Base-by-base conservation (phyloP, 2,888 invertebrate species). In the Meandrusa payeni region DNA sequence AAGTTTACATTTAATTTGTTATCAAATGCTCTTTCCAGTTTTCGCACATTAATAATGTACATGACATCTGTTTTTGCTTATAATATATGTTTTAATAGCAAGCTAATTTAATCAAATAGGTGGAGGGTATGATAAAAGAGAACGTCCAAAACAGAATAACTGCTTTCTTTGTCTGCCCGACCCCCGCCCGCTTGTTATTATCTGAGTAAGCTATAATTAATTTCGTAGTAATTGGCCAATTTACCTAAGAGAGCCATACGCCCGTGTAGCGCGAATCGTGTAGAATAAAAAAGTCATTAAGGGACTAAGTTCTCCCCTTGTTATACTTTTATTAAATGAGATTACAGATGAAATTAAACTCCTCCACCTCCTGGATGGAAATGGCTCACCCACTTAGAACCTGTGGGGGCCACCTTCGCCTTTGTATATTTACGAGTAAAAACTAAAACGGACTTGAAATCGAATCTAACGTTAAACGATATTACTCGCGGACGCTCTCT, bases 161-260 rank as follows among this genome's bases (percentile, higher is more conserved):
- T 17, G 27, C 20, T 34, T 34, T 20, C 41, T 15, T 11, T 26
- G 11, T 19, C 23, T 15, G 11, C 11, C 23, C 15, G 19, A 11
- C 13, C 28, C 26, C 34, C 5, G 12, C 24, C 17, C 13, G 22
- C 32, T 10, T 26, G 24, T 39, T 23, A 19, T 33, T 26, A 27
- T 26, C 26, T n/a, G 5, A 12, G 41, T 37, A 17, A 5, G 39
- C 12, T 22, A 31, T 31, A 37, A 42, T 43, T 43, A 43, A 43
- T 43, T 43, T 31, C 12, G 12, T n/a, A 17, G 38, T 43, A 43
- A 43, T 38, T 43, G 23, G 34, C 34, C 34, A 28, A 39, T 39
- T 39, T 44, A 11, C 38, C 26, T 37, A 13, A 26, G 20, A 5
- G 26, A 5, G 27, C n/a, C 13, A 10, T 13, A 11, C 19, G 11